These are phyloP conservation scores for Ornithoptera priamus DNA, from an alignment of 2,888 invertebrate genomes.

Conservation along the genomic window DNA sequence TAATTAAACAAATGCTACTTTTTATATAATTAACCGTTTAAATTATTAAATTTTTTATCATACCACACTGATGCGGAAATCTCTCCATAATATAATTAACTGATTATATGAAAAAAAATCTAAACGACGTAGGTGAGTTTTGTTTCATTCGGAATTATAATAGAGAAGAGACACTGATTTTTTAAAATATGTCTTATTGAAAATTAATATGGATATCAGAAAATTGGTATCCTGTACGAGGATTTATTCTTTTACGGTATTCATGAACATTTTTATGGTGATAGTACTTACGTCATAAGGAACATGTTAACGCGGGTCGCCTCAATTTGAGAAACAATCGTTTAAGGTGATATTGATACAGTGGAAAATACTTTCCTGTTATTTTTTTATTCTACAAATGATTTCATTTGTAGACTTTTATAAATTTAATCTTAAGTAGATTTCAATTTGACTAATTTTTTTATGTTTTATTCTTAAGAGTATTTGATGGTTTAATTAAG, in stretches of 20 bases:
- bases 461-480: constrained; percentile 31
- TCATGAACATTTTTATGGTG: constrained; percentile 8
- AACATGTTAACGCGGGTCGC: not conserved
- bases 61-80: not conserved
- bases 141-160: not conserved
- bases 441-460: constrained; percentile 60
- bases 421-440: constrained; percentile 68
- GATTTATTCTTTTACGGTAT: not conserved
- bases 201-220: no score
- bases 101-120: not conserved
- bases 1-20: no score
- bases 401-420: constrained; percentile 74
- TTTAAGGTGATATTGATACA: constrained; percentile 39
- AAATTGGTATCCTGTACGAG: no score
- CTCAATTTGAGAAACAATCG: constrained; percentile 23
- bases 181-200: no score
- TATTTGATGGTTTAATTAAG: constrained; percentile 38
- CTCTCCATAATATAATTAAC: not conserved
- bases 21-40: not conserved
- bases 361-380: constrained; percentile 67
- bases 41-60: not conserved
- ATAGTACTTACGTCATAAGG: constrained; percentile 18
- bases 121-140: not conserved
- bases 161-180: not conserved
- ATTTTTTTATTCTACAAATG: constrained; percentile 79